phyloP scores from a whole-genome alignment of 2,113 vertebrate genomes.

The Orycteropus afer region DNA sequence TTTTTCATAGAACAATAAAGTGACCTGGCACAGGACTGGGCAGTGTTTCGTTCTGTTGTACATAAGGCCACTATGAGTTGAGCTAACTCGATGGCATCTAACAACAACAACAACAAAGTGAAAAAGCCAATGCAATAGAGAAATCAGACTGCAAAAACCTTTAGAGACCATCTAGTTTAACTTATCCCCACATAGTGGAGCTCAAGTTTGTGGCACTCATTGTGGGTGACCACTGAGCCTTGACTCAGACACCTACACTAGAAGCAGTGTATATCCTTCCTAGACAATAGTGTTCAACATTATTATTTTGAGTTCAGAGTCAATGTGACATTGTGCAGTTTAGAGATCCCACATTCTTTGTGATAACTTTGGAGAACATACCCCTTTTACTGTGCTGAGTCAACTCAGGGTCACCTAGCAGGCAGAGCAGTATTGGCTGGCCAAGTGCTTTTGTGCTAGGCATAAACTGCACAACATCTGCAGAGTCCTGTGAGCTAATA shows the following conservation, averaged over 20 bases:
- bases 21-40: too few species aligned
- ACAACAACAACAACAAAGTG: not conserved
- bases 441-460: not conserved
- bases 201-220: not conserved
- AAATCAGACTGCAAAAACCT: not conserved
- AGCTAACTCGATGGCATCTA: too few species aligned
- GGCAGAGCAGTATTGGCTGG: not conserved
- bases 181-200: accelerated
- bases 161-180: not conserved
- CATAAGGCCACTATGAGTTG: too few species aligned
- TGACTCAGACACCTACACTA: not conserved
- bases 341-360: not conserved
- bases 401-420: not conserved
- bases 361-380: not conserved
- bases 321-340: not conserved
- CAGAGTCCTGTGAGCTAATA: not conserved
- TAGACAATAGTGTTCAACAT: not conserved
- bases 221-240: not conserved
- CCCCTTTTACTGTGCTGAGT: not conserved
- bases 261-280: not conserved
- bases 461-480: not conserved
- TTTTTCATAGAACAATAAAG: not conserved
- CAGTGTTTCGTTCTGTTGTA: too few species aligned
- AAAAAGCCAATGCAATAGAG: not conserved
- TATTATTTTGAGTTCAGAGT: not conserved